Evolutionary conservation across 2,113 vertebrate species (phyloP).

Genomic region (Poeciliopsis turrubarensis): DNA sequence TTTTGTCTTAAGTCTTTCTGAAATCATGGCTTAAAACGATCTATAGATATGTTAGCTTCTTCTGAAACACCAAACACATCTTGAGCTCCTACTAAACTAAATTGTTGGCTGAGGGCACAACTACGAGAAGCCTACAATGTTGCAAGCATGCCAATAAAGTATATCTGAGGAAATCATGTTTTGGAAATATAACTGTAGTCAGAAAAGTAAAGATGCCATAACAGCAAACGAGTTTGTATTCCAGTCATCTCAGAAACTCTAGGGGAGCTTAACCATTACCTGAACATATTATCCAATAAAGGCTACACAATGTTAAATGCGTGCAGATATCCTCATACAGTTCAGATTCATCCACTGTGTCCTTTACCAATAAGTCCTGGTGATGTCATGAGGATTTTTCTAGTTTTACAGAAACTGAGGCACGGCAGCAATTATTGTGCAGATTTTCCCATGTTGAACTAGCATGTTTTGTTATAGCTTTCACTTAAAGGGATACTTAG

Average conservation of each 20-base stretch:
- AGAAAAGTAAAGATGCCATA: conserved; percentile 44
- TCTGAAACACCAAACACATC: conserved; percentile 24
- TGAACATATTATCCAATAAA: conserved; percentile 13
- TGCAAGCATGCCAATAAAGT: conserved; percentile 43
- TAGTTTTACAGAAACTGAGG: conserved; percentile 21
- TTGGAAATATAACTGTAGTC: conserved; percentile 43
- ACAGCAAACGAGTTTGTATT: conserved; percentile 37
- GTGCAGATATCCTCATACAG: conserved; percentile 35
- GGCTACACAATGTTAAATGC: conserved; percentile 19
- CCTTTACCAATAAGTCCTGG: conserved; percentile 31
- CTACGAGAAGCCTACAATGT: conserved; percentile 16
- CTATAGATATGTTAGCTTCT: conserved; percentile 27
- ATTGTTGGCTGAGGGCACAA: conserved; percentile 15
- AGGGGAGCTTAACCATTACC: conserved; percentile 12
- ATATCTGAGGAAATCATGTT: conserved; percentile 26
- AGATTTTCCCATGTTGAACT: conserved; percentile 23
- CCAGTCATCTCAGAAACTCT: conserved; percentile 24
- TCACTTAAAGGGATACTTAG: background rate
- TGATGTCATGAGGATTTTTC: conserved; percentile 23
- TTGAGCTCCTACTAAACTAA: conserved; percentile 18
- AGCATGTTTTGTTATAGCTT: conserved; percentile 7
- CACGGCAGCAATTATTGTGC: conserved; percentile 22
- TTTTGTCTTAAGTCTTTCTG: conserved; percentile 19
- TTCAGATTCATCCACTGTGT: conserved; percentile 4
- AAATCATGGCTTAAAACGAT: conserved; percentile 34